A percentile compares a stretch with the other conserved stretches of the same genome.
These are phyloP conservation scores for Drosophila setifemur DNA, from an alignment of 1,140 invertebrate species.

Conservation along the genomic window DNA sequence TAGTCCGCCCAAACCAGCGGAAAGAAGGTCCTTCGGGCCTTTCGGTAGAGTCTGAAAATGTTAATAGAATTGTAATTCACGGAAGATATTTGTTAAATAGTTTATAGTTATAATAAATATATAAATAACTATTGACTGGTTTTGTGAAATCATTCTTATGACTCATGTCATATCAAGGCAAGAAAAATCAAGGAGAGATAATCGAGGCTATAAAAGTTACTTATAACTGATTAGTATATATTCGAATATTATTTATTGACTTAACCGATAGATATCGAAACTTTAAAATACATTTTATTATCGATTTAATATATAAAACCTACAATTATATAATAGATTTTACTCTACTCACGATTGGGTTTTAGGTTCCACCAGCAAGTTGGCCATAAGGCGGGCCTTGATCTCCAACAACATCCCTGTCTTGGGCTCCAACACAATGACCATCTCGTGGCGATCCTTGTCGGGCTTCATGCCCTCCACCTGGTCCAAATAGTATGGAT, in stretches of 20 bases:
- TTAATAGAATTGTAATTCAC: no score
- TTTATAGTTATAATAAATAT: neutral
- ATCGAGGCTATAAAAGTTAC: no score
- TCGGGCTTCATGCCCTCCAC: slow-evolving; percentile 89
- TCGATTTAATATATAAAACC: no score
- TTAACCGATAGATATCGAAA: no score
- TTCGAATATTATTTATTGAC: no score
- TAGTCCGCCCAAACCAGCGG: slow-evolving; percentile 91
- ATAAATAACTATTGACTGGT: no score
- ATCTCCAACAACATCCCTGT: slow-evolving; percentile 89
- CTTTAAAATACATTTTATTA: no score
- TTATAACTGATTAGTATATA: no score
- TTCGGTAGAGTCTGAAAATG: slow-evolving; percentile 77
- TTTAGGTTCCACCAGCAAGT: slow-evolving; percentile 87
- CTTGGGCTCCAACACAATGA: slow-evolving; percentile 88
- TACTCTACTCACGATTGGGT: slow-evolving; percentile 46
- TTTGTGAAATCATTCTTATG: no score
- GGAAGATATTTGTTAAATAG: neutral
- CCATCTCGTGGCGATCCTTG: slow-evolving; percentile 87
- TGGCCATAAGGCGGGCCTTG: slow-evolving; percentile 88
- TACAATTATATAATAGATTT: no score
- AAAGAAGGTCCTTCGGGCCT: slow-evolving; percentile 86
- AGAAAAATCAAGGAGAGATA: no score
- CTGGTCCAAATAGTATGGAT: slow-evolving; percentile 85
- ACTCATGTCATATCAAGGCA: no score